These are phyloP conservation scores for Gymnothorax reevesii DNA, from an alignment of 2,797 vertebrate species.

Conservation along the genomic window DNA sequence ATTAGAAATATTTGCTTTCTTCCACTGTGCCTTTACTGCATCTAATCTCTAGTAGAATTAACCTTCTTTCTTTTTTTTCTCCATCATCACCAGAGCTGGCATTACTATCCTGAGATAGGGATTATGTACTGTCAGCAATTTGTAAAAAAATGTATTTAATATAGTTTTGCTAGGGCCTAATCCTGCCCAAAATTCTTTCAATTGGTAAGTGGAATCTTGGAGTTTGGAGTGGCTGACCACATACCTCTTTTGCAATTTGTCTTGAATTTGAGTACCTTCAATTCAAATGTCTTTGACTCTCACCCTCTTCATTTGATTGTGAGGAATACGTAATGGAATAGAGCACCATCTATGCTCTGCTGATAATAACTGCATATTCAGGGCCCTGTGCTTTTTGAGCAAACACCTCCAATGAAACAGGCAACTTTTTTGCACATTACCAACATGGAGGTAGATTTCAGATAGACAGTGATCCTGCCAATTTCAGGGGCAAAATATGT, in stretches of 20 bases:
- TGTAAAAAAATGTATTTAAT: not conserved
- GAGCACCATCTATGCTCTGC: not conserved
- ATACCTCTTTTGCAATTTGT: not conserved
- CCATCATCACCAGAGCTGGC: not conserved
- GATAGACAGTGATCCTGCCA: not conserved
- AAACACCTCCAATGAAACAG: not conserved
- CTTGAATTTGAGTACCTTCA: conserved; percentile 4
- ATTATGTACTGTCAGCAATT: not conserved
- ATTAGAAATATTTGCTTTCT: too few species aligned
- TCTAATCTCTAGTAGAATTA: not conserved
- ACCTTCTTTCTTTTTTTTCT: not conserved
- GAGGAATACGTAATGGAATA: conserved; percentile 7
- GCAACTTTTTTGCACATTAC: not conserved
- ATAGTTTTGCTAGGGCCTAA: not conserved
- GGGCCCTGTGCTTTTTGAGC: not conserved
- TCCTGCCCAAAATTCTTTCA: not conserved
- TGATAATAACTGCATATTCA: not conserved
- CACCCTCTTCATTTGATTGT: not conserved
- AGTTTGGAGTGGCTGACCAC: not conserved
- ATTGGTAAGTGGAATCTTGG: not conserved
- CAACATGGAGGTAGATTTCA: not conserved
- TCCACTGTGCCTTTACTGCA: not conserved
- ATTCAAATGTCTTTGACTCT: not conserved
- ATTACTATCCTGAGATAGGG: not conserved
- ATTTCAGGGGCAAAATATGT: not conserved